Conservation (phyloP, 2,113 vertebrate species). For the Pygoscelis antarcticus region DNA sequence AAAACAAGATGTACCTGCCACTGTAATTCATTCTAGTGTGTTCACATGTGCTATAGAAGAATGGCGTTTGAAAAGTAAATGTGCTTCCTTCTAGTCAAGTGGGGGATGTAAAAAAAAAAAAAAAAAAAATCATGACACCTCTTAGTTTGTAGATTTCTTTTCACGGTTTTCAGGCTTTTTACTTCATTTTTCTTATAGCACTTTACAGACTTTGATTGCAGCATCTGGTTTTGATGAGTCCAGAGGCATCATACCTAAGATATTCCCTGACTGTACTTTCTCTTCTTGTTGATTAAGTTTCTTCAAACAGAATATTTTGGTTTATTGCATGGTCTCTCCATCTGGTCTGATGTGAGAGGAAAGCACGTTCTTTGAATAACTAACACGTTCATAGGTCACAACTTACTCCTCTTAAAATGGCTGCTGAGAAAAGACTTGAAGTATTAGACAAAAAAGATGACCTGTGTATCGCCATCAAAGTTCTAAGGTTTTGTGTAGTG, state of each 20-base stretch:
- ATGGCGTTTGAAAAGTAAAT: neutral
- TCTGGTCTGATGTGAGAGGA: neutral
- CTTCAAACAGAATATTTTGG: neutral
- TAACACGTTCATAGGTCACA: neutral
- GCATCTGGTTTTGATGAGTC: neutral
- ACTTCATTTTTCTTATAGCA: neutral
- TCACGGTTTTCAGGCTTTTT: neutral
- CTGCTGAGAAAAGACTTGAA: neutral
- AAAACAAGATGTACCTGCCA: neutral
- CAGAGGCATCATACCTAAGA: neutral
- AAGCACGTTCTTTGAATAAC: neutral
- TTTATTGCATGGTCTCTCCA: neutral
- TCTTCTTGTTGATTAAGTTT: neutral
- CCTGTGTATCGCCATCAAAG: accelerated
- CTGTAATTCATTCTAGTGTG: neutral
- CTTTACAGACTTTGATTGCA: neutral
- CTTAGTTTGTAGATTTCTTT: neutral
- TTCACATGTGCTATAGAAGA: neutral
- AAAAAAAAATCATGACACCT: neutral
- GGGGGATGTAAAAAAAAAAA: no score
- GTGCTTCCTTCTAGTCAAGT: neutral
- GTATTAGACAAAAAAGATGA: neutral
- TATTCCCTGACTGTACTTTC: neutral
- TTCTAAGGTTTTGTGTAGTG: neutral
- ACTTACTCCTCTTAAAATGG: neutral